These are phyloP conservation scores for Philhelius pedissequus DNA, from an alignment of 2,888 invertebrate genomes.

Conservation along the genomic window DNA sequence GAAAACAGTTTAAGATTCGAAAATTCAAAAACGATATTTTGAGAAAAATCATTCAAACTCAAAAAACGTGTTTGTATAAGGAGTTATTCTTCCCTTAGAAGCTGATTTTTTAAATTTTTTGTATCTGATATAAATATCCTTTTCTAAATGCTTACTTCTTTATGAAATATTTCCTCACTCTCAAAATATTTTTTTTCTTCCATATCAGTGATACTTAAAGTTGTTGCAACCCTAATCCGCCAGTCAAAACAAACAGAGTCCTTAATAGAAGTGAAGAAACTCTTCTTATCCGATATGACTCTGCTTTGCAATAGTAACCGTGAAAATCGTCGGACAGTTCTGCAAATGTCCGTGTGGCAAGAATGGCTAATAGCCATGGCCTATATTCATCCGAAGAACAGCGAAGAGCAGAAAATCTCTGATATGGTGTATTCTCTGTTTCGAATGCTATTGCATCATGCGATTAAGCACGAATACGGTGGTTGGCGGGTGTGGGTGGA, in stretches of 20 bases:
- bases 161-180: background rate
- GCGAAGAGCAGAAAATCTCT: constrained; percentile 96
- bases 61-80: no score
- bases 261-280: constrained; percentile 94
- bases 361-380: constrained; percentile 99
- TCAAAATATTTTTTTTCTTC: background rate
- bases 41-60: no score
- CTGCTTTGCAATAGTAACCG: constrained; percentile 97
- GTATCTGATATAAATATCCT: no score
- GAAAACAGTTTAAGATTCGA: no score
- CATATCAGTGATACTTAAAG: constrained; percentile 97
- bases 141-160: no score
- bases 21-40: no score
- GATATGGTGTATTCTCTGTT: constrained; percentile 99
- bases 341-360: constrained; percentile 99
- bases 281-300: constrained; percentile 99
- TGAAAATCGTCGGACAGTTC: constrained; percentile 96
- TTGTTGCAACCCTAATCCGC: constrained; percentile 96
- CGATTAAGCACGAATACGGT: constrained; percentile 99
- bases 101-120: no score
- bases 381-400: constrained; percentile 97
- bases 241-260: constrained; percentile 97
- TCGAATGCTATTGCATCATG: constrained; percentile 98
- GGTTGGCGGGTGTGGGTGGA: constrained; percentile 99
- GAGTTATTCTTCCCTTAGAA: no score